These are phyloP conservation scores for Pharmacophagus antenor DNA, from an alignment of 2,888 invertebrate species.

Conservation along the genomic window DNA sequence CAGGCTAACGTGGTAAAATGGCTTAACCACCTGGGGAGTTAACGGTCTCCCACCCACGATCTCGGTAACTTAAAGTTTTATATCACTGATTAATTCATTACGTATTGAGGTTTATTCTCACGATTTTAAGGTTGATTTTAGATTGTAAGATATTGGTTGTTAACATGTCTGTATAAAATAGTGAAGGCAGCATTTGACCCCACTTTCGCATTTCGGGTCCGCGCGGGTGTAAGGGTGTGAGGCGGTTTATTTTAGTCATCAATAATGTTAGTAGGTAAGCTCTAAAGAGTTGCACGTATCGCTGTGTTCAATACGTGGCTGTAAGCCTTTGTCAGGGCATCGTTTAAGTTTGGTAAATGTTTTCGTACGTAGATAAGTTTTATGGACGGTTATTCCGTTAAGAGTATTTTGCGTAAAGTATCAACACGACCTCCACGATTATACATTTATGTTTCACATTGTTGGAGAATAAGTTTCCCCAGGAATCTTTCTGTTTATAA, in stretches of 20 bases:
- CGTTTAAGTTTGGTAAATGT: constrained; percentile 19
- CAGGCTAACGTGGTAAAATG: constrained; percentile 78
- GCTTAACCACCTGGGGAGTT: constrained; percentile 74
- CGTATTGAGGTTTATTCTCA: constrained; percentile 37
- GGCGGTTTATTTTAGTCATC: constrained; percentile 73
- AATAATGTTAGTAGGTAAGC: constrained; percentile 76
- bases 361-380: constrained; percentile 10
- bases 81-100: constrained; percentile 30
- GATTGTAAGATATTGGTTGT: constrained; percentile 4
- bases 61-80: constrained; percentile 44
- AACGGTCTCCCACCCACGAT: constrained; percentile 57
- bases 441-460: neutral
- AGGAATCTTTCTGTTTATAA: no score
- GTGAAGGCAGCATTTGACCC: constrained; percentile 72
- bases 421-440: neutral
- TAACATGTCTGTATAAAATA: constrained; percentile 38
- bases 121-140: constrained; percentile 34
- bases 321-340: constrained; percentile 17
- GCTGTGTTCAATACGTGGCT: constrained; percentile 36
- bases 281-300: constrained; percentile 59
- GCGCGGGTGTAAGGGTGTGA: constrained; percentile 47
- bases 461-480: neutral
- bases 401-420: neutral
- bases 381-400: neutral
- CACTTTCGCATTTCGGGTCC: constrained; percentile 72